These are phyloP conservation scores for Hippolais icterina DNA, from an alignment of 2,113 vertebrate genomes.

Conservation along the genomic window DNA sequence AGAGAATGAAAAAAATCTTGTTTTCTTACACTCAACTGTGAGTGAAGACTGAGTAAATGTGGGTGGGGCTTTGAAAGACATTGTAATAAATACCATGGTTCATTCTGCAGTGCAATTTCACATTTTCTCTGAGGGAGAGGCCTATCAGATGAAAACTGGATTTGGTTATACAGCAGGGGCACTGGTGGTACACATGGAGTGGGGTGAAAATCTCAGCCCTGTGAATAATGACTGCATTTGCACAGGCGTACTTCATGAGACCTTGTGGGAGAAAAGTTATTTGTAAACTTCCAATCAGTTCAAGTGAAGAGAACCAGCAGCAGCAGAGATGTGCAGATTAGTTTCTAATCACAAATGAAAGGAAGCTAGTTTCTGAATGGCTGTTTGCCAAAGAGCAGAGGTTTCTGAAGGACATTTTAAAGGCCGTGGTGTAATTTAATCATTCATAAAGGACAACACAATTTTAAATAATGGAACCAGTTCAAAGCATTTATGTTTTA, in stretches of 20 bases:
- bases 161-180: neutral
- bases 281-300: neutral
- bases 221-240: neutral
- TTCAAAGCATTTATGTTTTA: neutral
- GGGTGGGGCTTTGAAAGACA: neutral
- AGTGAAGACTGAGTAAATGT: neutral
- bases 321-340: neutral
- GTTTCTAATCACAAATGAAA: neutral
- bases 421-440: neutral
- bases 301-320: constrained; percentile 17
- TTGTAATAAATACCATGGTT: neutral
- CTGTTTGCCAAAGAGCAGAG: neutral
- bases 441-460: neutral
- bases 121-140: neutral
- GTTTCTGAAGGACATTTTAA: neutral
- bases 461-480: neutral
- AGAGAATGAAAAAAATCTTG: neutral
- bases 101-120: neutral
- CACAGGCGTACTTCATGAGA: accelerated
- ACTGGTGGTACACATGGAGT: neutral
- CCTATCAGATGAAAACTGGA: neutral
- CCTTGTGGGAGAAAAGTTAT: neutral
- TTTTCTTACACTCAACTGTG: neutral
- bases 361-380: neutral
- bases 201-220: neutral